Evolutionary conservation across 2,797 vertebrate species (phyloP).

Genomic region (Sebastes minor): DNA sequence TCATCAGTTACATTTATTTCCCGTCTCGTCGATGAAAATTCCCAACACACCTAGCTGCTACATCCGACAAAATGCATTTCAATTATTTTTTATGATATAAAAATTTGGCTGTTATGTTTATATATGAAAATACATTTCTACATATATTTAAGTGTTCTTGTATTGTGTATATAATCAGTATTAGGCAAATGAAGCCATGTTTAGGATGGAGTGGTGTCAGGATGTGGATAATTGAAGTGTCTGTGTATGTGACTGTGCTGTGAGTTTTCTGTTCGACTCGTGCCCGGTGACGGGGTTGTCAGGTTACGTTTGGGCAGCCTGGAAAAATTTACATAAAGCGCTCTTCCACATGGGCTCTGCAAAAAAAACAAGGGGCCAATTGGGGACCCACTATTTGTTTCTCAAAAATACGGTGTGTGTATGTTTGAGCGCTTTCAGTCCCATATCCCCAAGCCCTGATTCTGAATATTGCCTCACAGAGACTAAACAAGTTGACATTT

Average conservation of each 20-base stretch:
- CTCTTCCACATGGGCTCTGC: slow-evolving; percentile 12
- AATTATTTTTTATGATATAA: slow-evolving; percentile 63
- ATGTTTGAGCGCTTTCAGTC: slow-evolving; percentile 7
- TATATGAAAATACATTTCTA: slow-evolving; percentile 80
- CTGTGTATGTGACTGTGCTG: slow-evolving; percentile 48
- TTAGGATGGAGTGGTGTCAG: slow-evolving; percentile 35
- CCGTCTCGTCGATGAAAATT: not conserved
- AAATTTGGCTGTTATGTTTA: slow-evolving; percentile 66
- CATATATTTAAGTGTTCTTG: slow-evolving; percentile 84
- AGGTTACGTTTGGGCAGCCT: slow-evolving; percentile 21
- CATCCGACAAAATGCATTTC: slow-evolving; percentile 64
- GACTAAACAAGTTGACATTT: not conserved
- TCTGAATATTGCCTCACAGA: slow-evolving; percentile 21
- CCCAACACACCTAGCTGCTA: slow-evolving; percentile 58
- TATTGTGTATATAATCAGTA: slow-evolving; percentile 88
- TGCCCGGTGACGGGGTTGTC: slow-evolving; percentile 29
- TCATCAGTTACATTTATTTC: slow-evolving; percentile 1
- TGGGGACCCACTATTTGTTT: slow-evolving; percentile 10
- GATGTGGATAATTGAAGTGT: slow-evolving; percentile 56
- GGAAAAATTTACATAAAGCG: slow-evolving; percentile 3
- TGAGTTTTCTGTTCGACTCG: slow-evolving; percentile 44
- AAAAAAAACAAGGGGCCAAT: slow-evolving; percentile 15
- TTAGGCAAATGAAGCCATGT: slow-evolving; percentile 80
- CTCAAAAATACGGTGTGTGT: not conserved
- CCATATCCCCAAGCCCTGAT: not conserved